Base-by-base conservation (phyloP, 2,113 vertebrate genomes). In the Aramus guarauna region DNA sequence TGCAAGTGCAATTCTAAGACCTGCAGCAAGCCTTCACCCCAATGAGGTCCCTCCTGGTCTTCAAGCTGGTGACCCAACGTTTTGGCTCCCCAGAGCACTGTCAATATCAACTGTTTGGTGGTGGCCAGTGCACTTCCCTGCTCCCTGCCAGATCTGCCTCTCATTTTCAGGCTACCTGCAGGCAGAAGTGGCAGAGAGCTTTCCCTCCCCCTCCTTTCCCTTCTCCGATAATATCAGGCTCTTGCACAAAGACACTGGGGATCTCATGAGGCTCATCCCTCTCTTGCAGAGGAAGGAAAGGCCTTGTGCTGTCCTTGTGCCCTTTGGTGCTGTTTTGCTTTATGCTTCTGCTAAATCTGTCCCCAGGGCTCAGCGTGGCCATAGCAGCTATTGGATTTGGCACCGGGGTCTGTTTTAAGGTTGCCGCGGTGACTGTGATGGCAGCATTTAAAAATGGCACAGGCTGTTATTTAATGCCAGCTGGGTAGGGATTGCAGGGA, bases 361-460 rank as follows among this genome's bases (percentile, higher is more conserved):
- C 72, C 63, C 56, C 13, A 4, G 92, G 59, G 63, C 71, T 77
- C 2, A 0, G 41, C 3, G 19, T 8, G 92, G 75, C 94, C 11
- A 39, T 0, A 7, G 75, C 75, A 80, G 78, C 67, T 39, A 26
- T 0, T 6, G 7, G 9, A 32, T 48, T 90, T 95, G 94, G 91
- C 94, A 91, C 47, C 0, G 0, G 58, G 11, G 1, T 24, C 68
- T 92, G 88, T 94, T 96, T 91, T 2, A 95, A 81, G 85, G 91
- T 92, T 91, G 64, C 94, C 3, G 15, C 5, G 3, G 92, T 4
- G 92, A 85, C 82, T 15, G 20, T 67, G 90, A 85, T 6, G 82
- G 75, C 79, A 86, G 88, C 78, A 50, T 92, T 95, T 94, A 92
- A 94, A 97, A 95, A 95, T 60, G 80, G 92, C 94, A 34, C 73